Evolutionary conservation across 2,113 vertebrate genomes (phyloP).

Genomic region (Rhabdornis inornatus): DNA sequence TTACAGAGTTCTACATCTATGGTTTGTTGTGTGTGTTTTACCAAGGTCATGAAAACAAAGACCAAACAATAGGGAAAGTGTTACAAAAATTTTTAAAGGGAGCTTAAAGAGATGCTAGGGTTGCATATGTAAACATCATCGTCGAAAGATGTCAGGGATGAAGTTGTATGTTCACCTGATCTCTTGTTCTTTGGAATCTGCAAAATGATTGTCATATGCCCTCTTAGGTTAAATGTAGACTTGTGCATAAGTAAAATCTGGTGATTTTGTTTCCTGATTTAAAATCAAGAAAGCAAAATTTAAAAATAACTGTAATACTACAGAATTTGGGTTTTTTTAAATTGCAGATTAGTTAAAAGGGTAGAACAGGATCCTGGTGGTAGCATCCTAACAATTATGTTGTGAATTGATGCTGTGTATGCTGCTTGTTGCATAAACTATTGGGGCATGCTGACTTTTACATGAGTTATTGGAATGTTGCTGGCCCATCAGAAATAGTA

Average conservation of each 20-base stretch:
- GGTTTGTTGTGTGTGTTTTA: background rate
- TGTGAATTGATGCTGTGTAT: background rate
- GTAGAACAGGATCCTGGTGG: background rate
- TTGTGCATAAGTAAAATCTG: background rate
- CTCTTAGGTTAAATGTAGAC: background rate
- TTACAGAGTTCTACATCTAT: background rate
- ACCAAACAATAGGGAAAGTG: background rate
- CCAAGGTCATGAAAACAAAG: background rate
- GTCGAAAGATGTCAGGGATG: background rate
- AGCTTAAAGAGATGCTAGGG: background rate
- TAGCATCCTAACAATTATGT: background rate
- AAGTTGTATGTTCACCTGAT: background rate
- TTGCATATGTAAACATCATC: background rate
- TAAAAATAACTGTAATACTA: background rate
- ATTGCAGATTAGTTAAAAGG: background rate
- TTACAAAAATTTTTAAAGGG: background rate
- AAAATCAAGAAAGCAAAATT: background rate
- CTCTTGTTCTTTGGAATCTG: background rate
- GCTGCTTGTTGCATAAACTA: background rate
- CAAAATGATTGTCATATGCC: background rate
- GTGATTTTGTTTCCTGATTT: background rate
- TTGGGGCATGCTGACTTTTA: background rate
- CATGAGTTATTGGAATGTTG: background rate
- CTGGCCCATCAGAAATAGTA: background rate
- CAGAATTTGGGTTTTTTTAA: background rate